phyloP scores from a whole-genome alignment of 2,888 invertebrate genomes.

The Laspeyria flexula region DNA sequence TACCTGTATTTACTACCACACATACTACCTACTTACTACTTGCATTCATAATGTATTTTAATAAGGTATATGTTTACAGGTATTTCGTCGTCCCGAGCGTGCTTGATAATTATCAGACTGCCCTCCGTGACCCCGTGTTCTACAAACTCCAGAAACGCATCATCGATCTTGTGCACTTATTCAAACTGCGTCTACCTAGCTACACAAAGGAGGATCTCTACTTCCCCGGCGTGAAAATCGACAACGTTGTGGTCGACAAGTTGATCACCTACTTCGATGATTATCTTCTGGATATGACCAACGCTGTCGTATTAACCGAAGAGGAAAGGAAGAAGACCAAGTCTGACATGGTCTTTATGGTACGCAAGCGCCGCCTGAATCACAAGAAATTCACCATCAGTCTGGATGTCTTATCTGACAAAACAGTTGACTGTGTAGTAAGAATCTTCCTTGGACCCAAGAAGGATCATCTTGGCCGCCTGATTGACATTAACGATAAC shows the following conservation, averaged over 20 bases:
- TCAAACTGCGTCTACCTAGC: constrained; percentile 86
- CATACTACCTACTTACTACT: no score
- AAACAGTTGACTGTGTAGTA: constrained; percentile 86
- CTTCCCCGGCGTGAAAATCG: constrained; percentile 88
- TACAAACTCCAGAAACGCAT: constrained; percentile 89
- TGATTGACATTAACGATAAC: constrained; percentile 86
- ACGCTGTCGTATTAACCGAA: constrained; percentile 81
- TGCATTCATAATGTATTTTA: no score
- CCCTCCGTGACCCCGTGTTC: constrained; percentile 90
- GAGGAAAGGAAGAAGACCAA: constrained; percentile 78
- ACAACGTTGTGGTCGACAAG: constrained; percentile 87
- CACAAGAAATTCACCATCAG: constrained; percentile 88
- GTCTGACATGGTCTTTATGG: constrained; percentile 81
- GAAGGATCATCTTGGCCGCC: constrained; percentile 84
- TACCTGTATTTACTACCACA: no score
- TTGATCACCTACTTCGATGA: constrained; percentile 90
- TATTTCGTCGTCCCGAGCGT: constrained; percentile 85
- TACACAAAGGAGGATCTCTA: constrained; percentile 87
- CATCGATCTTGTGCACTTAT: constrained; percentile 83
- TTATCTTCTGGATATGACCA: constrained; percentile 88
- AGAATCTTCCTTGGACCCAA: constrained; percentile 90
- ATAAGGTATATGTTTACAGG: no score
- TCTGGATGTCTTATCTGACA: constrained; percentile 84
- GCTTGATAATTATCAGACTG: constrained; percentile 87
- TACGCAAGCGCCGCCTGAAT: constrained; percentile 87